Evolutionary conservation across 2,888 invertebrate species (phyloP), one percentile per base, ranked within the genome.

Genomic region (Masnerella sp.): DNA sequence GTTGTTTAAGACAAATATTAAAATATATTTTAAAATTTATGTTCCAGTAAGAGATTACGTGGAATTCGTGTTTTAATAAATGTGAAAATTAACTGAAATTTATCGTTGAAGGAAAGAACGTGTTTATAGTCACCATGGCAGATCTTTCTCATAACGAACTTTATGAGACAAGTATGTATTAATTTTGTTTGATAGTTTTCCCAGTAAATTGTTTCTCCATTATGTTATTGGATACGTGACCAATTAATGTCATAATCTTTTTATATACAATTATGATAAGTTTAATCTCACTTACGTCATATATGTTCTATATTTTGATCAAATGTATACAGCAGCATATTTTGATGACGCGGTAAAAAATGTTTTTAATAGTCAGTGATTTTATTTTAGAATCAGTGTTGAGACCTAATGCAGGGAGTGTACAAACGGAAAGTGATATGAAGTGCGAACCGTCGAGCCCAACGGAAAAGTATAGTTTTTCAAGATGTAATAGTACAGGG

Each of bases 401-500:
- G 28, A 22, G 70, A 3, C 49, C 32, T 25, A 70, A 52, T 47
- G 77, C 65, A 61, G 80, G 83, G 52, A 79, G 74, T 69, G 76
- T 81, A 52, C 82, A 82, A 52, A 79, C 82, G 0, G 87, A 87
- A 62, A 82, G 82, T 5, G 88, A 89, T 61, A 86, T 89, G 85
- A 90, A 90, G 80, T 77, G 89, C 67, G 91, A 91, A 77, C 91
- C 91, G 20, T 90, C 91, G 15, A 91, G 91, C 83, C 90, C 90
- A 38, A 89, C 89, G 12, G 90, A 90, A 75, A 88, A 89, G 68
- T 88, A 88, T 73, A 90, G 91, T 81, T 94, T 93, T 85, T 91
- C 94, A 20, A 89, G 94, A 43, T 93, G 93, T 85, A 94, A 93
- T 80, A 94, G 94, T 84, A 92, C 93, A 76, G 93, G 94, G 52